Conservation (phyloP, 2,113 vertebrate genomes). For the Eudorcas thomsonii region DNA sequence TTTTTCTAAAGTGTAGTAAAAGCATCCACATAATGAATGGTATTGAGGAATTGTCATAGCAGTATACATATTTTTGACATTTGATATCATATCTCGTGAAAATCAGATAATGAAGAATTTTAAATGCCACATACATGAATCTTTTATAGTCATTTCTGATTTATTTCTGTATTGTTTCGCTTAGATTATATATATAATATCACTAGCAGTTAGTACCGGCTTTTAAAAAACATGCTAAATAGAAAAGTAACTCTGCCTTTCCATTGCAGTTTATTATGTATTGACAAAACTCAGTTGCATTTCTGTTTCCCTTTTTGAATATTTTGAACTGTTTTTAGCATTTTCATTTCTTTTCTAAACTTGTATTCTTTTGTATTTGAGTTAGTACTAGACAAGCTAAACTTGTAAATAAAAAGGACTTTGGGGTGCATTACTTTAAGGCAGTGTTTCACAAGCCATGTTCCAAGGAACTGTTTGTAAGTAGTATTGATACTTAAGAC, state of each 20-base stretch:
- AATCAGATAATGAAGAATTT: slow-evolving; percentile 9
- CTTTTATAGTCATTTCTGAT: background rate
- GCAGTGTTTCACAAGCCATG: background rate
- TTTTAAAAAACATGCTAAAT: background rate
- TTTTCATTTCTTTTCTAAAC: slow-evolving; percentile 24
- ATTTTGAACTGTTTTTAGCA: background rate
- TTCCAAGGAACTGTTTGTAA: background rate
- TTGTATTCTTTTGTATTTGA: slow-evolving; percentile 21
- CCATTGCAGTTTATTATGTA: background rate
- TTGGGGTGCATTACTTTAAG: background rate
- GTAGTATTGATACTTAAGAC: background rate
- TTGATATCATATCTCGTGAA: slow-evolving; percentile 21
- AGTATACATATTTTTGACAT: background rate
- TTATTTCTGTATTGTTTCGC: background rate
- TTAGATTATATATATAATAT: background rate
- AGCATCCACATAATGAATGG: slow-evolving; percentile 38
- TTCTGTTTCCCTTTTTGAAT: background rate
- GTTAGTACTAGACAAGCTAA: background rate
- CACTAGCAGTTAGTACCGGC: background rate
- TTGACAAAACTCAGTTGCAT: background rate
- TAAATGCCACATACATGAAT: background rate
- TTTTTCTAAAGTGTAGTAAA: slow-evolving; percentile 64
- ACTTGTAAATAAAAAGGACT: slow-evolving; percentile 33
- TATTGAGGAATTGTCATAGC: slow-evolving; percentile 1
- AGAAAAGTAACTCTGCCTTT: slow-evolving; percentile 18